phyloP scores from a whole-genome alignment of 2,888 invertebrate species.

The Linnaemya vulpina region DNA sequence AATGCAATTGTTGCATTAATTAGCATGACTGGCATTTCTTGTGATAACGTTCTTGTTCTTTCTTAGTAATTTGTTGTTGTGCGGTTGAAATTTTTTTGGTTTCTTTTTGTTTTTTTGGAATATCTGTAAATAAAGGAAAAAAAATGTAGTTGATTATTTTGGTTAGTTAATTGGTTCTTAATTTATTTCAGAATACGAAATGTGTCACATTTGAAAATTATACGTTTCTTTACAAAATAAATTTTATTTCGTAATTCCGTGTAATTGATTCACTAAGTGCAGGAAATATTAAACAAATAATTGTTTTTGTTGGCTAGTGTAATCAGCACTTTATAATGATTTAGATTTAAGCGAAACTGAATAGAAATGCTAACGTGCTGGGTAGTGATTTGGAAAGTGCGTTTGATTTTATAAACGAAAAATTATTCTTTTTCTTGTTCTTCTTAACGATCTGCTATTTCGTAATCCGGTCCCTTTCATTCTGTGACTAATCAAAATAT shows the following conservation, averaged over 20 bases:
- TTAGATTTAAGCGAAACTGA: too few relatives aligned
- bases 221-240: too few relatives aligned
- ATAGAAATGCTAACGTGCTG: too few relatives aligned
- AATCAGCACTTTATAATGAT: background rate
- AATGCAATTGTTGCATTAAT: slow-evolving; percentile 59
- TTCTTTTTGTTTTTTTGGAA: slow-evolving; percentile 24
- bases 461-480: too few relatives aligned
- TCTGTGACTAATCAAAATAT: too few relatives aligned
- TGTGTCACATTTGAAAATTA: background rate
- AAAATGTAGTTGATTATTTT: slow-evolving; percentile 36
- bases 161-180: background rate
- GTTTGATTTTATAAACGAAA: too few relatives aligned
- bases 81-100: slow-evolving; percentile 3
- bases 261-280: too few relatives aligned
- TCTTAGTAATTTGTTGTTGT: slow-evolving; percentile 5
- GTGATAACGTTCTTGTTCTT: slow-evolving; percentile 17
- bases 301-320: background rate
- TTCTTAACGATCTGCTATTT: too few relatives aligned
- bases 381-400: too few relatives aligned
- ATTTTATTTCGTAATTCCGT: background rate
- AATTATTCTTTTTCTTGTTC: too few relatives aligned
- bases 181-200: background rate
- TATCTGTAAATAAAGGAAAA: slow-evolving; percentile 62
- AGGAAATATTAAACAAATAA: too few relatives aligned
- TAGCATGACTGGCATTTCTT: slow-evolving; percentile 50